Evolutionary conservation across 1,140 invertebrate species (phyloP), one percentile per base, ranked within the genome.

Genomic region (Conus ventricosus): DNA sequence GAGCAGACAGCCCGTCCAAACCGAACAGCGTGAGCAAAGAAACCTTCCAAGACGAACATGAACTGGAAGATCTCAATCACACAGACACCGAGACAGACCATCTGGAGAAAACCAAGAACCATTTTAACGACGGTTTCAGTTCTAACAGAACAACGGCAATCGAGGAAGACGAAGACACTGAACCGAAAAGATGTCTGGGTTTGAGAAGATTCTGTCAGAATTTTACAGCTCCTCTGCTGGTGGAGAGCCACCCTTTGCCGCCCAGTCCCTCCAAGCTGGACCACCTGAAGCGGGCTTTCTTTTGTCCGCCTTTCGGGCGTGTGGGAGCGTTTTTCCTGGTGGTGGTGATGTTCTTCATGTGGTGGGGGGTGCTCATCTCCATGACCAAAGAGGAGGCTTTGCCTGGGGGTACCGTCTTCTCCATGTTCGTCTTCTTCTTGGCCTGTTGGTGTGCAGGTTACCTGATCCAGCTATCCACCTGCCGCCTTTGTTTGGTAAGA

Each of bases 361-460:
- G 97, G 25, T 98, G 97, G 97, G 96, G 97, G 80, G 95, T 97
- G 13, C 95, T 97, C 60, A 98, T 96, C 95, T 96, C 96, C 55
- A 95, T 98, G 51, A 96, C 98, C 80, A 97, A 97, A 17, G 94
- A 96, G 3, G 96, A 97, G 55, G 97, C 97, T 0, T 96, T 97
- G 5, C 94, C 94, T 8, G 97, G 97, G 13, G 97, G 97, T 7
- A 97, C 97, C 91, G 95, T 98, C 5, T 98, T 98, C 92, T 96
- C 97, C 88, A 95, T 99, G 5, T 80, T 95, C 17, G 84, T 94
- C 27, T 96, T 98, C 60, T 96, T 96, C 8, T 88, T 95, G 5
- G 71, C 81, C 10, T 97, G 97, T 1, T 96, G 98, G 94, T 97
- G 98, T 90, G 97, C 97, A 13, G 98, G 98, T 78, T 97, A 97